These are phyloP conservation scores for Drosophila kurseongensis DNA, from an alignment of 1,140 invertebrate genomes.

Conservation along the genomic window DNA sequence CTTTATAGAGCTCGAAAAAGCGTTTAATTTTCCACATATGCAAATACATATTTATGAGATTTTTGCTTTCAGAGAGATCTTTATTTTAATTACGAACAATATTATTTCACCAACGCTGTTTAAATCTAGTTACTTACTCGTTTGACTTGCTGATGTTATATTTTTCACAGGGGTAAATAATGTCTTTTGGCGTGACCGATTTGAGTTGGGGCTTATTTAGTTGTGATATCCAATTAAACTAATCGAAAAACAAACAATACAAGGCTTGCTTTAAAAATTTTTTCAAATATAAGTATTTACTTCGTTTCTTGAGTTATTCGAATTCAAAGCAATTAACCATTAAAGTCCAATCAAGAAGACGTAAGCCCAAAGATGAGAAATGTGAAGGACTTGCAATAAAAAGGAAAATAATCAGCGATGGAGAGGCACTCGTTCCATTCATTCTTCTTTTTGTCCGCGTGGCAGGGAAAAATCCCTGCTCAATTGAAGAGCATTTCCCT, in stretches of 20 bases:
- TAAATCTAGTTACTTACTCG: background rate
- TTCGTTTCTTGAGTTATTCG: too few species aligned
- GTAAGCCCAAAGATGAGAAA: background rate
- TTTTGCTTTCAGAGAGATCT: too few species aligned
- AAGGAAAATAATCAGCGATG: slow-evolving; percentile 15
- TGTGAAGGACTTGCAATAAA: background rate
- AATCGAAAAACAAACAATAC: background rate
- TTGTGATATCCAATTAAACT: too few species aligned
- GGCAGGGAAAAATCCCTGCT: slow-evolving; percentile 15
- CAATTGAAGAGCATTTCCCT: slow-evolving; percentile 21
- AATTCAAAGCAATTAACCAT: slow-evolving; percentile 5
- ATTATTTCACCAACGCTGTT: too few species aligned
- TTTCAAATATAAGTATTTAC: background rate
- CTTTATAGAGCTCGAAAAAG: too few species aligned
- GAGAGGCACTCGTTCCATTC: background rate
- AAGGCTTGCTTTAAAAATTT: background rate
- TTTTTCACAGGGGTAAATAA: background rate
- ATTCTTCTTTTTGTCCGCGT: background rate
- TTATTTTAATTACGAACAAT: too few species aligned
- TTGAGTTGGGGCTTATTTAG: too few species aligned
- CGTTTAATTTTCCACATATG: too few species aligned
- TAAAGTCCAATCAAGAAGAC: slow-evolving; percentile 10
- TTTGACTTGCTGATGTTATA: background rate
- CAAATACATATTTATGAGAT: too few species aligned
- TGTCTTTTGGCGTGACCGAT: background rate